phyloP scores from a whole-genome alignment of 2,888 invertebrate genomes.

The Yponomeuta cagnagella region DNA sequence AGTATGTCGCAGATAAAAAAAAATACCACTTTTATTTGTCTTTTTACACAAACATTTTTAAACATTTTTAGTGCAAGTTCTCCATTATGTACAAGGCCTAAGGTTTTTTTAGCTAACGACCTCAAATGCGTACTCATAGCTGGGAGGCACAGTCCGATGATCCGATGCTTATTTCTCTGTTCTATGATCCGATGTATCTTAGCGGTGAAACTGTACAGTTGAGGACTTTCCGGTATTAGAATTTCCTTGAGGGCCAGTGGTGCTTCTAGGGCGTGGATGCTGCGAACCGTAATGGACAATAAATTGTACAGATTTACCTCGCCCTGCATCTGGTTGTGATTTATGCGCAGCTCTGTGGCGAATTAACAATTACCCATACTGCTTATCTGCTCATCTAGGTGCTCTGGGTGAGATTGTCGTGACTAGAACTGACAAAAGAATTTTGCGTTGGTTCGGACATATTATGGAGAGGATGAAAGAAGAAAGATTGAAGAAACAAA shows the following conservation, averaged over 20 bases:
- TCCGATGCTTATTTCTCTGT: not conserved
- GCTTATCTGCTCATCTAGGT: not conserved
- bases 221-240: conserved; percentile 46
- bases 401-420: no score
- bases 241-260: not conserved
- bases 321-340: conserved; percentile 52
- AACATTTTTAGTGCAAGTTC: no score
- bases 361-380: conserved; percentile 56
- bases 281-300: conserved; percentile 42
- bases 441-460: no score
- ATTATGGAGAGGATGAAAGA: no score
- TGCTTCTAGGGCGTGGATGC: conserved; percentile 29
- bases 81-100: conserved; percentile 46
- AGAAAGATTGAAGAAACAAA: no score
- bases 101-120: conserved; percentile 52
- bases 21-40: no score
- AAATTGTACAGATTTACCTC: conserved; percentile 57
- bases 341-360: conserved; percentile 62
- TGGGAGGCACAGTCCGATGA: not conserved
- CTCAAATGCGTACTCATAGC: conserved; percentile 23
- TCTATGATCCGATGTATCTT: not conserved
- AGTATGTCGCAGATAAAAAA: no score
- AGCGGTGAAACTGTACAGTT: not conserved
- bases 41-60: no score
- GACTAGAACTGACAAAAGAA: no score